These are phyloP conservation scores for Drosophila sproati DNA, from an alignment of 1,140 invertebrate genomes.

Conservation along the genomic window DNA sequence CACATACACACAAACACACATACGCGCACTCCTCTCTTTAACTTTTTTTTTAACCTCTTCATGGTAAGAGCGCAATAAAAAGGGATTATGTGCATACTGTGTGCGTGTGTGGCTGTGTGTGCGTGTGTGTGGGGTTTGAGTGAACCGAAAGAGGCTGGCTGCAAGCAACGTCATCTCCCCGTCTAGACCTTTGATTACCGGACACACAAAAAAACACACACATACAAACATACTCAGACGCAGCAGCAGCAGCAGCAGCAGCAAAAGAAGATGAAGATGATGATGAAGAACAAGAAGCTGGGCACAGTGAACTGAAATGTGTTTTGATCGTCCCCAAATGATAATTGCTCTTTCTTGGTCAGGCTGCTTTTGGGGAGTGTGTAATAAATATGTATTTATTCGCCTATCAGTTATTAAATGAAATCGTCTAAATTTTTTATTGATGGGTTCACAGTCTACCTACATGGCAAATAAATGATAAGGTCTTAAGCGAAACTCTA, in stretches of 20 bases:
- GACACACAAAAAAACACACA: conserved; percentile 44
- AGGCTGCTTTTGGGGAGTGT: conserved; percentile 18
- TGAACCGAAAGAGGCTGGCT: conserved; percentile 72
- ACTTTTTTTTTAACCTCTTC: conserved; percentile 28
- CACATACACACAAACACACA: neutral
- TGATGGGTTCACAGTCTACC: neutral
- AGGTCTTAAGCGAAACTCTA: neutral
- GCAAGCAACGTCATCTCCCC: conserved; percentile 58
- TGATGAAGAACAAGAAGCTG: conserved; percentile 30
- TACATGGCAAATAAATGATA: conserved; percentile 1
- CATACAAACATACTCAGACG: conserved; percentile 46
- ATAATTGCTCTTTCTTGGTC: conserved; percentile 61
- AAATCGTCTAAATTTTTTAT: neutral
- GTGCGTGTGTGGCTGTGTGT: conserved; percentile 30
- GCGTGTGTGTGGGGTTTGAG: conserved; percentile 12
- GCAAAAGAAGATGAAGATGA: conserved; percentile 12
- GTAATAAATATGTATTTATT: conserved; percentile 30
- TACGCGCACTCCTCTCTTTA: conserved; percentile 17
- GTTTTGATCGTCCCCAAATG: conserved; percentile 44
- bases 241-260: conserved; percentile 39
- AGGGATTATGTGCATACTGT: conserved; percentile 67
- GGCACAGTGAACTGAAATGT: conserved; percentile 62
- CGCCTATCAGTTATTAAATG: conserved; percentile 49
- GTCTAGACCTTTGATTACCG: conserved; percentile 81
- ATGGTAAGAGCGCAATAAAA: conserved; percentile 68